phyloP scores from a whole-genome alignment of 1,140 invertebrate species.

The Bombus waltoni region DNA sequence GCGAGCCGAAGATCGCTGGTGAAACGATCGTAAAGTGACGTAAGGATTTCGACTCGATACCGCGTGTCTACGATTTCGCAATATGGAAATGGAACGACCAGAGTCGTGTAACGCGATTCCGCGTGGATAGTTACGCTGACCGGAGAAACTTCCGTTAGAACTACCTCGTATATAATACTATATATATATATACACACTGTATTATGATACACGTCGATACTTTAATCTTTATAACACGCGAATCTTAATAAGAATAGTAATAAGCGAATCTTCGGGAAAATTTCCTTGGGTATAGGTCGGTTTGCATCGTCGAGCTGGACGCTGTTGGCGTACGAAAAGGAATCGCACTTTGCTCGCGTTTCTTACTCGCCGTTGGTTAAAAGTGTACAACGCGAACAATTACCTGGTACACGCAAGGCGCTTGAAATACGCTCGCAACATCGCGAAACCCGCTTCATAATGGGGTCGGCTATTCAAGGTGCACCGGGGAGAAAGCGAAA shows the following conservation, averaged over 20 bases:
- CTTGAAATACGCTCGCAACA: not conserved
- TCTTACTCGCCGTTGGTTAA: too few species aligned
- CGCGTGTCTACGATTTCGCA: conserved; percentile 6
- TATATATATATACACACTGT: too few species aligned
- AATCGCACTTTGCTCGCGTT: too few species aligned
- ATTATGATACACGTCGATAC: conserved; percentile 2
- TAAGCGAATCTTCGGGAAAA: not conserved
- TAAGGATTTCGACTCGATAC: conserved; percentile 22
- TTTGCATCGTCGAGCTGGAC: too few species aligned
- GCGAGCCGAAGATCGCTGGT: not conserved
- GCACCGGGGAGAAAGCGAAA: conserved; percentile 17
- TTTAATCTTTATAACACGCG: not conserved
- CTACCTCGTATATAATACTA: not conserved
- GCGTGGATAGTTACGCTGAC: not conserved
- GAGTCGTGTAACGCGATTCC: not conserved
- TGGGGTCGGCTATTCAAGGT: not conserved
- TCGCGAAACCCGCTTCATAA: not conserved
- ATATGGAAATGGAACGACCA: conserved; percentile 27
- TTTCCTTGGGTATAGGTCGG: not conserved
- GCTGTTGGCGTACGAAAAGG: too few species aligned
- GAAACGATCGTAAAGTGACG: conserved; percentile 3
- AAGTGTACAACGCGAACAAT: not conserved
- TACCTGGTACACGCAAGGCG: not conserved
- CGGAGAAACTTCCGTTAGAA: conserved; percentile 25
- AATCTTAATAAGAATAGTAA: too few species aligned